A percentile compares a stretch with the other conserved stretches of the same genome.
phyloP scores from a whole-genome alignment of 2,797 vertebrate species.

The Sebastolobus alascanus region DNA sequence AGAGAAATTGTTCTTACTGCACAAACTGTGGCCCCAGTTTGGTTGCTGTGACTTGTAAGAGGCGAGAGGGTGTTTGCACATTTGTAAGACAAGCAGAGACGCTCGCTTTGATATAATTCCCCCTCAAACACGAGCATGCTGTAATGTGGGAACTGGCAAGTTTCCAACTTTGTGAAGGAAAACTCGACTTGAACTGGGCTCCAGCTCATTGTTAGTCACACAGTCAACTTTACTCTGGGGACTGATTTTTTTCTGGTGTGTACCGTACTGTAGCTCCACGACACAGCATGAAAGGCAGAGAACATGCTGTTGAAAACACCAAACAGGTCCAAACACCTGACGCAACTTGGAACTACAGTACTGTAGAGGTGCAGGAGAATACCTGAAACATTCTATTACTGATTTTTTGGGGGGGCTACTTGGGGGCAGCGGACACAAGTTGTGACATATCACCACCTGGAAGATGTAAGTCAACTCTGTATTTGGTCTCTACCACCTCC shows the following conservation, averaged over 20 bases:
- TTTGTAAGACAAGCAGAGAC: slow-evolving; percentile 15
- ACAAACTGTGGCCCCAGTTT: not conserved
- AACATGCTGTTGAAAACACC: not conserved
- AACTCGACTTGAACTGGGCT: not conserved
- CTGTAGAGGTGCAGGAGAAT: no score
- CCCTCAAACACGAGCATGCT: not conserved
- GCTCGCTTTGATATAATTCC: not conserved
- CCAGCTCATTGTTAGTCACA: not conserved
- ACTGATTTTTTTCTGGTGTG: not conserved
- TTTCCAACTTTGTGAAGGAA: slow-evolving; percentile 4
- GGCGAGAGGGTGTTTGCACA: not conserved
- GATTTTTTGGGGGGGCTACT: not conserved
- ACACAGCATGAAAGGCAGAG: not conserved
- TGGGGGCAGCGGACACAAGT: not conserved
- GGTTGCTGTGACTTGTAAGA: not conserved
- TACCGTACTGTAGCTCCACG: not conserved
- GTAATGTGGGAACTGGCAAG: slow-evolving; percentile 3
- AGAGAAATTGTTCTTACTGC: not conserved
- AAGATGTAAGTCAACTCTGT: not conserved
- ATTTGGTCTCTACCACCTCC: not conserved
- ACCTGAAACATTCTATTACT: not conserved
- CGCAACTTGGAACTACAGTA: not conserved
- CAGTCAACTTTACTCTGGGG: not conserved
- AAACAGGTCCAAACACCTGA: not conserved
- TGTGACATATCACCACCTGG: no score